Conservation (phyloP, 2,797 vertebrate genomes). For the Epinephelus coioides region DNA sequence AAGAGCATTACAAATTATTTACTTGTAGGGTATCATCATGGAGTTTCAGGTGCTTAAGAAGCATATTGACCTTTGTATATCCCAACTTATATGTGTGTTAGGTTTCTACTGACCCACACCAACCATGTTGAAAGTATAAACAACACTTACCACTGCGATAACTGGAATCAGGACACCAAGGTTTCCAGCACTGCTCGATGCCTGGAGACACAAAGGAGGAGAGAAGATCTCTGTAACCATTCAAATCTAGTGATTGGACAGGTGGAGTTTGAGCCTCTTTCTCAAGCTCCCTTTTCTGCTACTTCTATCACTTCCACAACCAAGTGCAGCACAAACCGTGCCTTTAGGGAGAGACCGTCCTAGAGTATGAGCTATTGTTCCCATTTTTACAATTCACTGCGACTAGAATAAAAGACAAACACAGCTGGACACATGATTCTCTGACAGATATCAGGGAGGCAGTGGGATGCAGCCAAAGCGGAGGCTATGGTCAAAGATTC, state of each 20-base stretch:
- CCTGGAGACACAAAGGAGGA: conserved; percentile 79
- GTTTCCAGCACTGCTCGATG: conserved; percentile 98
- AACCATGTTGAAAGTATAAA: neutral
- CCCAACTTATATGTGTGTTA: no score
- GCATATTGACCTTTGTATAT: neutral
- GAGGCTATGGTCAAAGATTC: no score
- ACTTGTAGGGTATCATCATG: neutral
- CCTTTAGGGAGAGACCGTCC: neutral
- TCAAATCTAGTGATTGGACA: neutral
- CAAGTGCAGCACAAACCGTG: neutral
- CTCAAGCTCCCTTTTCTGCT: neutral
- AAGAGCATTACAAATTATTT: neutral
- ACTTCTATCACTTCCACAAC: neutral
- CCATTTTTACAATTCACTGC: neutral
- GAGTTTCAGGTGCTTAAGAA: neutral
- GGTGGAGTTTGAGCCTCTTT: neutral
- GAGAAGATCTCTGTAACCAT: neutral
- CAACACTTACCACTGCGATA: conserved; percentile 94
- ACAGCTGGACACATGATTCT: no score
- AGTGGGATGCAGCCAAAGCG: no score
- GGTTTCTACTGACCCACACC: no score
- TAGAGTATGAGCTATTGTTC: neutral
- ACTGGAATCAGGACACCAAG: conserved; percentile 98
- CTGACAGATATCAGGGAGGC: no score
- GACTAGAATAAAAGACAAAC: no score